Conservation (phyloP, 2,888 invertebrate species). For the Meiosimyza platycephala region DNA sequence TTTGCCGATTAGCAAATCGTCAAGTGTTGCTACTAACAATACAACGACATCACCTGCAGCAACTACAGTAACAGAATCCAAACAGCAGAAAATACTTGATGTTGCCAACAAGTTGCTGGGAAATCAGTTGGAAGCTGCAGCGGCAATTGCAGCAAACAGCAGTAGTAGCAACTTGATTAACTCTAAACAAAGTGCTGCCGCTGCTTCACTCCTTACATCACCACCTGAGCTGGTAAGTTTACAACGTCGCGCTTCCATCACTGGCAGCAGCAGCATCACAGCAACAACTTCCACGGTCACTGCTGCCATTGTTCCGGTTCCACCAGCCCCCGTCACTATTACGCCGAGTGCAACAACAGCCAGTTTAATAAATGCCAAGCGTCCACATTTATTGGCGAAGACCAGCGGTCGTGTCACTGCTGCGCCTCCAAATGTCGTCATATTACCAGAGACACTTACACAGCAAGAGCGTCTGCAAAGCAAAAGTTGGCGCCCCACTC, state of each 20-base stretch:
- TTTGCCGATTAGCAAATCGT: conserved; percentile 52
- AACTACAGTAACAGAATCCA: conserved; percentile 50
- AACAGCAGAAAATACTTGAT: conserved; percentile 62
- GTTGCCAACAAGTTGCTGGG: conserved; percentile 58
- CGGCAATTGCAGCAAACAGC: conserved; percentile 32
- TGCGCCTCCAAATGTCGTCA: conserved; percentile 62
- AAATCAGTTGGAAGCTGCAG: conserved; percentile 51
- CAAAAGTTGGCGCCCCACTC: conserved; percentile 79
- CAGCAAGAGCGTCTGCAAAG: conserved; percentile 67
- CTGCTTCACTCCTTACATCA: conserved; percentile 57
- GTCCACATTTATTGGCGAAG: conserved; percentile 48
- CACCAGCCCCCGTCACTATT: conserved; percentile 66
- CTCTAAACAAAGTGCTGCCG: conserved; percentile 36
- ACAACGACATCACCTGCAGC: conserved; percentile 18
- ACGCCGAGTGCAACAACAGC: conserved; percentile 43
- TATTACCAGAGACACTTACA: conserved; percentile 63
- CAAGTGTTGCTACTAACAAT: conserved; percentile 17
- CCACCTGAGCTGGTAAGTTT: conserved; percentile 74
- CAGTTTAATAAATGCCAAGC: conserved; percentile 46
- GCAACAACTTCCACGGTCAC: conserved; percentile 57
- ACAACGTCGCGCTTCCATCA: conserved; percentile 66
- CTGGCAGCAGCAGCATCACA: conserved; percentile 53
- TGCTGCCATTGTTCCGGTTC: conserved; percentile 38
- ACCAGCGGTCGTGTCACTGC: conserved; percentile 24
- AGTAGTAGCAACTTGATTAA: conserved; percentile 19